Base-by-base conservation (phyloP, 2,888 invertebrate genomes). In the Caenorhabditis parvicauda region DNA sequence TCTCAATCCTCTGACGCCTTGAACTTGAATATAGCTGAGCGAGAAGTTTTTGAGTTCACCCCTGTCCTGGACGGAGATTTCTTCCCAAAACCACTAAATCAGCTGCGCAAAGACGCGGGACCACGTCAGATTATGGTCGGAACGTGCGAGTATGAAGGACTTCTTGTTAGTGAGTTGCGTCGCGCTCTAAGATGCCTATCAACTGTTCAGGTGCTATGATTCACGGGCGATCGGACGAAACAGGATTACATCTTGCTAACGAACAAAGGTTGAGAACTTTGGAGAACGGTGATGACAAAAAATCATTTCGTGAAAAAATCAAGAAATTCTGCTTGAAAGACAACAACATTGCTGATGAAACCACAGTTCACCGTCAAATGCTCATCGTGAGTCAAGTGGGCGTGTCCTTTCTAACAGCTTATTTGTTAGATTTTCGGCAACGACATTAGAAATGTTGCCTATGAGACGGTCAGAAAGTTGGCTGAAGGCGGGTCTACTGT, bases 31-130 rank as follows among this genome's bases (percentile, higher is more conserved):
- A 43, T 51, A 5, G 42, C 51, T 2, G 17, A 32, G 17, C 43
- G 43, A 19, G 51, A 43, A 22, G 42, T 43, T 27, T 47, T 64
- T 47, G 43, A 58, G 19, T 62, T 67, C 29, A 61, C 60, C n/a
- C 72, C 73, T 2, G 64, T 59, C 14, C 37, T 66, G 25, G 73
- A 73, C 44, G 70, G 70, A 12, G 70, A 70, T 48, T 73, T 73
- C 44, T 67, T 73, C 52, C 70, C 72, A 1, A 64, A 60, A 38
- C 56, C 67, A 25, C 45, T 68, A 6, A 51, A 63, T 27, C 63
- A 59, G 14, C 45, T 73, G 28, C 45, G 72, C 29, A 56, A 39
- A 29, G 66, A 73, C 39, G 59, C 57, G 28, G 59, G 64, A 12
- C 58, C 56, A 27, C 70, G 66, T 32, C 52, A 44, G 22, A 58